Conservation (phyloP, 2,113 vertebrate genomes). For the Psittacula cyanocephala region DNA sequence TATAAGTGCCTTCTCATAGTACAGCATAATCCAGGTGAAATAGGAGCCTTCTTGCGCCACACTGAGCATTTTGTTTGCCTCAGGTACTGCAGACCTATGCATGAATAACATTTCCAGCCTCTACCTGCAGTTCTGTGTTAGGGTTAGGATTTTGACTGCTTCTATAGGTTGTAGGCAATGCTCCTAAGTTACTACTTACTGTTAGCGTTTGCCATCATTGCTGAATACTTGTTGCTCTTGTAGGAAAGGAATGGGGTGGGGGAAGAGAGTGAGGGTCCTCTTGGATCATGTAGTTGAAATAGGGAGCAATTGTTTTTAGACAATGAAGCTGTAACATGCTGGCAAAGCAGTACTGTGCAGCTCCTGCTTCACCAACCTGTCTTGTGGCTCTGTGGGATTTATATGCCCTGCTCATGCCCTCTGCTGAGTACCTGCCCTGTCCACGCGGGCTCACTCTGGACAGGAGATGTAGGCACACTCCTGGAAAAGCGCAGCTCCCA, state of each 20-base stretch:
- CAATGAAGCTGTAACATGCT: not conserved
- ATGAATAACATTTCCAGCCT: not conserved
- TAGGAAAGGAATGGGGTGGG: accelerated
- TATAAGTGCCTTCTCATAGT: not conserved
- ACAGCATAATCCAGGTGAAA: not conserved
- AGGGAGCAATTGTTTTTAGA: not conserved
- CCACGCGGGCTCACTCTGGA: not conserved
- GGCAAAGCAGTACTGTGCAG: not conserved
- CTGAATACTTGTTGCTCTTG: not conserved
- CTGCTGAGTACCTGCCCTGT: not conserved
- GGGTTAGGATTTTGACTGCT: not conserved
- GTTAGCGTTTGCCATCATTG: accelerated
- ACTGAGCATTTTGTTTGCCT: not conserved
- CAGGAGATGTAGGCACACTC: not conserved
- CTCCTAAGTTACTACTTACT: not conserved
- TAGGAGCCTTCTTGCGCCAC: not conserved
- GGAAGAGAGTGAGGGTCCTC: not conserved
- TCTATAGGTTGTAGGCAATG: not conserved
- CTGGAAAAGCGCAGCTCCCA: not conserved
- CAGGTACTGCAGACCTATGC: not conserved
- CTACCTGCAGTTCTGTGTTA: not conserved
- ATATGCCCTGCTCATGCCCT: not conserved
- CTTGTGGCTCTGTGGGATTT: not conserved
- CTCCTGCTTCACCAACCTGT: not conserved
- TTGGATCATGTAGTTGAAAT: not conserved